Conservation (phyloP, 2,797 vertebrate genomes). For the Poecilia picta region DNA sequence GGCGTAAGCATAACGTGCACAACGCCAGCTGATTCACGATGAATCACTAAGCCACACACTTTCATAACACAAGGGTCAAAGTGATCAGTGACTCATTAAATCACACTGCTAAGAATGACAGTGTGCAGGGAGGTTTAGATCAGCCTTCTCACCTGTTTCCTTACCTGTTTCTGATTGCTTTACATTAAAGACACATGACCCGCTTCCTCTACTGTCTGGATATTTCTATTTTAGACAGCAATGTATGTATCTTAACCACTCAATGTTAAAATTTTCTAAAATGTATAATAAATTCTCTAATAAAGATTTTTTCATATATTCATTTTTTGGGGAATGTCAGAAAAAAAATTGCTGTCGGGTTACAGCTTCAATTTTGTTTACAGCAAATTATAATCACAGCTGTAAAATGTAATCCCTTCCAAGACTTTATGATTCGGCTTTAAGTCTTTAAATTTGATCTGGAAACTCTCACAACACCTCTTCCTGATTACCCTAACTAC, state of each 20-base stretch:
- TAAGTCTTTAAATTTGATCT: neutral
- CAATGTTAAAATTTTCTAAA: neutral
- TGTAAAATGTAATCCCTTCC: neutral
- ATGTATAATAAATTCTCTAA: neutral
- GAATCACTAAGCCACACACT: constrained; percentile 28
- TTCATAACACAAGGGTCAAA: constrained; percentile 14
- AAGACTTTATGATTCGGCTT: neutral
- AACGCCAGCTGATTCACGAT: constrained; percentile 53
- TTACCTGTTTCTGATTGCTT: neutral
- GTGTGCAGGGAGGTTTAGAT: neutral
- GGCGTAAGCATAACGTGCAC: constrained; percentile 23
- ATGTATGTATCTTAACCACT: neutral
- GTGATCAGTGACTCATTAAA: constrained; percentile 39
- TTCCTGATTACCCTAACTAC: neutral
- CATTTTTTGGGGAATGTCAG: neutral
- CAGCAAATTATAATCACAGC: neutral
- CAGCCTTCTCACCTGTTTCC: constrained; percentile 8
- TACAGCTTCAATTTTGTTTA: neutral
- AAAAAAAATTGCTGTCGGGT: neutral
- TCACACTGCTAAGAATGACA: constrained; percentile 1
- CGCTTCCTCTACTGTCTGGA: neutral
- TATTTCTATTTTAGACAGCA: too few species aligned
- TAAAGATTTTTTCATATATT: neutral
- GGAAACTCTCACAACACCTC: neutral
- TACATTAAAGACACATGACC: neutral